Base-by-base conservation (phyloP, 2,888 invertebrate species). In the Ormyrus nitidulus region DNA sequence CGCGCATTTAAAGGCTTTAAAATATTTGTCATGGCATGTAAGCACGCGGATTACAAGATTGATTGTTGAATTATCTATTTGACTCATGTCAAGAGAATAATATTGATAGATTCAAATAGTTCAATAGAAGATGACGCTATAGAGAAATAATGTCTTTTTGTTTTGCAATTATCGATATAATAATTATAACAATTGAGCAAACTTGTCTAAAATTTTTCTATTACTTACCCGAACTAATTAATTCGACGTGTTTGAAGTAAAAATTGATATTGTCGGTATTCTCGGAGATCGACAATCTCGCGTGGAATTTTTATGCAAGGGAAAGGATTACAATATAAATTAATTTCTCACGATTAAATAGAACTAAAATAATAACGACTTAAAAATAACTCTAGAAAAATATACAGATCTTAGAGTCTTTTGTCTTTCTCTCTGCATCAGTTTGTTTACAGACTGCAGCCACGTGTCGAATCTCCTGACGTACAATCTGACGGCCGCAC, bases 81-180 rank as follows among this genome's bases (percentile, higher is more conserved):
- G 77, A 77, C 51, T 77, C 77, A 71, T 51, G 51, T 7, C 53
- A 34, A 70, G 2, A 10, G 46, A 65, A 77, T 46, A 77, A 77
- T 53, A 77, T 71, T 77, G 64, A 71, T 77, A 5, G 51, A 77
- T 70, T 77, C 69, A 77, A 70, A 49, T 56, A 49, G 54, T 58
- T 77, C 48, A 53, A 71, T 19, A 13, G 71, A 59, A 71, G 69
- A 58, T 77, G 77, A 77, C 56, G 65, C 13, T 65, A 65, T 8
- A 59, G 4, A 65, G 59, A 65, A 77, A 71, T 71, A 71, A 71
- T 65, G 7, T 65, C 58, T 58, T 65, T 71, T 71, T 77, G 44
- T 59, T 13, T 59, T 13, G 13, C 59, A 74, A 53, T 59, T 53
- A 54, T 69, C 70, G 51, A 65, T 77, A 64, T 10, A 61, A 77